Evolutionary conservation across 1,140 invertebrate species (phyloP).

Genomic region (Aphidius ervi): DNA sequence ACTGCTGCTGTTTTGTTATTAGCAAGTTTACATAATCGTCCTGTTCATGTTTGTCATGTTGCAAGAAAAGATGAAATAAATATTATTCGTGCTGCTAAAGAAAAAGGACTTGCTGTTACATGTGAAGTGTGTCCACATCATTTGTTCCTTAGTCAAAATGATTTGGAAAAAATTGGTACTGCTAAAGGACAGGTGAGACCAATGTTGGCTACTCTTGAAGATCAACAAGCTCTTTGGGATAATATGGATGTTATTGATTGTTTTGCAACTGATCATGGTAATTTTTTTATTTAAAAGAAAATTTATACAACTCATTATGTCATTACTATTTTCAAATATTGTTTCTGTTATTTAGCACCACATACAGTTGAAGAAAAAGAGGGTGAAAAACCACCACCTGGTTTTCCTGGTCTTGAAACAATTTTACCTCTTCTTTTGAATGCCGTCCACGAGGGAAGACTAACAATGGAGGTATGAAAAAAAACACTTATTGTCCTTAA

Average conservation of each 20-base stretch:
- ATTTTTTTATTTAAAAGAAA: background rate
- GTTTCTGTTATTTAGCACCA: conserved; percentile 62
- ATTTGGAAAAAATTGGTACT: conserved; percentile 63
- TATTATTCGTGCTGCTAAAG: conserved; percentile 83
- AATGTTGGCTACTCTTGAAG: conserved; percentile 76
- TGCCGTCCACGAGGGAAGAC: conserved; percentile 85
- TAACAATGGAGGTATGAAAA: conserved; percentile 79
- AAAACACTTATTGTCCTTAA: conserved; percentile 10
- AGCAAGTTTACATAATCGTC: conserved; percentile 78
- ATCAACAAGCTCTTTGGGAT: conserved; percentile 95
- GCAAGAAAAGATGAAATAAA: conserved; percentile 90
- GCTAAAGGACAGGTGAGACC: conserved; percentile 82
- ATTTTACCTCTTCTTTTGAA: conserved; percentile 93
- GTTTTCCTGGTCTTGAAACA: conserved; percentile 96
- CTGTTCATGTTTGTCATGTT: conserved; percentile 96
- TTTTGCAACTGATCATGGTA: conserved; percentile 98
- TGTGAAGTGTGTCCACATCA: conserved; percentile 99
- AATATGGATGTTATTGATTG: conserved; percentile 95
- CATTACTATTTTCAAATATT: background rate
- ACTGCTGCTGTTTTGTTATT: conserved; percentile 87
- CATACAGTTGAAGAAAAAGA: conserved; percentile 88
- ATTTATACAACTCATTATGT: too few relatives aligned
- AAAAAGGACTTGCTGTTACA: conserved; percentile 88
- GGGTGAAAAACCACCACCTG: conserved; percentile 75
- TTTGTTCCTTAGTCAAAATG: conserved; percentile 83